phyloP scores from a whole-genome alignment of 2,113 vertebrate species.

The Indri indri region DNA sequence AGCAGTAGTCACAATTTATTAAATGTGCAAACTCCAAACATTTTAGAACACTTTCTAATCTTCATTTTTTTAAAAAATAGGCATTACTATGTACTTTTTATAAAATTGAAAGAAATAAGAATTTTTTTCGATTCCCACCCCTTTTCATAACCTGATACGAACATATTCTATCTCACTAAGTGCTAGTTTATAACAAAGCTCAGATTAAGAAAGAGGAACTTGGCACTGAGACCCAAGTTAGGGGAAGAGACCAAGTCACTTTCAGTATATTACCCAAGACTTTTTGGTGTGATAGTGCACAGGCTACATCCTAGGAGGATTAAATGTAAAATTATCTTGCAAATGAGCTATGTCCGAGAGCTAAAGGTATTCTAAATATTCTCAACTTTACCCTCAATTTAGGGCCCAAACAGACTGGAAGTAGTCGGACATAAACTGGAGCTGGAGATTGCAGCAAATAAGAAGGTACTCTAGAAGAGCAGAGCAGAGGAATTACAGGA shows the following conservation, averaged over 20 bases:
- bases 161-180: not conserved
- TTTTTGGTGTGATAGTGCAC: not conserved
- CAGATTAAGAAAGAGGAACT: not conserved
- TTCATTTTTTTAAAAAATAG: not conserved
- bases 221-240: not conserved
- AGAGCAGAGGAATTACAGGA: not conserved
- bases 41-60: not conserved
- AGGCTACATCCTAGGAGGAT: not conserved
- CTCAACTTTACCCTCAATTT: not conserved
- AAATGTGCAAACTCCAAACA: not conserved
- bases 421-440: not conserved
- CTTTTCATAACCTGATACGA: not conserved
- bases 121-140: not conserved
- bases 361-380: not conserved
- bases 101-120: not conserved
- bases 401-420: not conserved
- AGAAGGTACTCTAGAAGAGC: not conserved
- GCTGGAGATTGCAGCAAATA: not conserved
- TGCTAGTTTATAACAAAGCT: not conserved
- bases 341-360: not conserved
- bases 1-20: not conserved
- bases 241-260: not conserved
- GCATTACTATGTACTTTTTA: not conserved
- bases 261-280: not conserved
- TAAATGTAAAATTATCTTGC: not conserved